Evolutionary conservation across 2,113 vertebrate species (phyloP).

Genomic region (Entelurus aequoreus): DNA sequence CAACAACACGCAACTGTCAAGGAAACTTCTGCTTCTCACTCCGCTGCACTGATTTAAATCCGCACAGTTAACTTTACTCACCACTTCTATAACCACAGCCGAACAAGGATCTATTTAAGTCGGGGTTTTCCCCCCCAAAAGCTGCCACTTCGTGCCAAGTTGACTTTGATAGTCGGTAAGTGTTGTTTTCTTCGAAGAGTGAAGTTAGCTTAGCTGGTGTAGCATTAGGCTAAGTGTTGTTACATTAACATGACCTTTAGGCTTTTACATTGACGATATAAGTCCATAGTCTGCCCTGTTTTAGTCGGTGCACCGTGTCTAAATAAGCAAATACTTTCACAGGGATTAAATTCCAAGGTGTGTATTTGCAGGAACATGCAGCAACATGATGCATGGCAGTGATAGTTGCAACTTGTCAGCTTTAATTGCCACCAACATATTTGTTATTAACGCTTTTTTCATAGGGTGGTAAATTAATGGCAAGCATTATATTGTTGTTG

Average conservation of each 20-base stretch:
- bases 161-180: conserved; percentile 24
- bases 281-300: background rate
- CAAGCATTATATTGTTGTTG: no score
- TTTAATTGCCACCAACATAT: background rate
- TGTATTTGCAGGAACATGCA: background rate
- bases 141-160: background rate
- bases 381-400: background rate
- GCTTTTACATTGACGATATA: background rate
- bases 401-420: background rate
- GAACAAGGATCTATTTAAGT: background rate
- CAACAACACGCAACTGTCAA: conserved; percentile 28
- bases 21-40: conserved; percentile 37
- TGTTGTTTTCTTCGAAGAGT: conserved; percentile 29
- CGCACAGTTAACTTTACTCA: background rate
- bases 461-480: no score
- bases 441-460: background rate
- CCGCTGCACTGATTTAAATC: conserved; percentile 38
- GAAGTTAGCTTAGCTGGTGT: conserved; percentile 14
- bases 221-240: conserved; percentile 20
- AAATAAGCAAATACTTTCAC: background rate
- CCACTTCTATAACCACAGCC: background rate
- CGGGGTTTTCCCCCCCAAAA: background rate
- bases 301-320: background rate
- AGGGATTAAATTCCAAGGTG: background rate
- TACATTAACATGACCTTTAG: background rate